Base-by-base conservation (phyloP, 2,113 vertebrate species). In the Lipotes vexillifer region DNA sequence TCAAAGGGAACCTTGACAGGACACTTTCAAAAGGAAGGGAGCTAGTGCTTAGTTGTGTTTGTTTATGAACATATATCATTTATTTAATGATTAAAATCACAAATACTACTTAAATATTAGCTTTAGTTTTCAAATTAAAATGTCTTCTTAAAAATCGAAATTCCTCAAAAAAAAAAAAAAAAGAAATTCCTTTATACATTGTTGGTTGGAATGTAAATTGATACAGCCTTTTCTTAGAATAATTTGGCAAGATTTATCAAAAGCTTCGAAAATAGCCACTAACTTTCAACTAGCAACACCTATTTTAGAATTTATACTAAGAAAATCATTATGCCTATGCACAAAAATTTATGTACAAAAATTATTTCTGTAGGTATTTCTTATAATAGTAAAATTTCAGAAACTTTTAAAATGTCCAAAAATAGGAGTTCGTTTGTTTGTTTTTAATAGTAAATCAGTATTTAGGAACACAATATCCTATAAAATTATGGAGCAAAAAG, bases 71-170 rank as follows among this genome's bases (percentile, higher is more conserved):
- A 59, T 74, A 21, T 66, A 29, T 78, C 21, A 71, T 78, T 95
- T 86, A 88, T 44, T 82, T 25, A 41, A 77, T 81, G n/a, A 93
- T 11, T 82, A 4, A 77, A 94, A 89, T 86, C 17, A 36, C 63
- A 84, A 91, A 80, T 23, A 46, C 25, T 49, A 71, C 31, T 52
- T 25, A 0, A 85, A 91, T 93, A 88, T 91, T 89, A 44, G 17
- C 20, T 74, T 90, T n/a, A 77, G 44, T 93, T 95, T 90, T 88
- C 6, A 69, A 85, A 82, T 85, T 68, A 52, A 95, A 94, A 80
- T 65, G 1, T 59, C 31, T 65, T 82, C 52, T 84, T 75, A 46
- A 90, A 88, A 49, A 46, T 46, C 11, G 17, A 69, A 88, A 88
- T 74, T 71, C 7, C 33, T 52, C n/a, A n/a, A n/a, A n/a, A n/a